Base-by-base conservation (phyloP, 2,888 invertebrate genomes). In the Diloba caeruleocephala region DNA sequence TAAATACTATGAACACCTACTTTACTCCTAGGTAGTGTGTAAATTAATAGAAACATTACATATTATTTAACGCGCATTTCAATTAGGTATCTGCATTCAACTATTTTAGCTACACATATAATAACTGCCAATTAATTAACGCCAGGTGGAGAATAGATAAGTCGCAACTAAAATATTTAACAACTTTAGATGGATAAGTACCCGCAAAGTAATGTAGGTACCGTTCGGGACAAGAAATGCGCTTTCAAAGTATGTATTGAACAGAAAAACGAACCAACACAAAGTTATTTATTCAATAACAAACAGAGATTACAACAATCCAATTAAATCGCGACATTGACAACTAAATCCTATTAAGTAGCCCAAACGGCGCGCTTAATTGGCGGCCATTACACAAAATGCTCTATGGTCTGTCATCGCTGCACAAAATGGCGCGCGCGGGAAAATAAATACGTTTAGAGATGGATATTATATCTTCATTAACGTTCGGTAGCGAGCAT, bases 381-480 rank as follows among this genome's bases (percentile, higher is more conserved):
- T 92, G 92, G 89, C 82, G 80, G 81, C 88, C 89, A 90, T 90
- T 90, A 89, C 85, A 84, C 79, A 81, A 81, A 82, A 82, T 81
- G 80, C 82, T 84, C 87, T 87, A 85, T 85, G 85, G 87, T 83
- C 89, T 87, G 89, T 90, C 90, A 87, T 87, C 84, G 69, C 61
- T 74, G 78, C 80, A 82, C 87, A 90, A 90, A 88, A 89, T 89
- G 82, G 84, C 85, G 83, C 79, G 82, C 81, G 85, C 85, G 80
- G 88, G 80, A 85, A 87, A 88, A 91, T 91, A 89, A 90, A 90
- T 89, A 88, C 87, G 83, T 82, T 80, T 76, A 76, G 79, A 85
- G 89, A 87, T 89, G 84, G 91, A 93, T 93, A 93, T 93, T 93
- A 92, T 92, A 92, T 92, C 92, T 93, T 93, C 92, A 93, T 93